phyloP scores from a whole-genome alignment of 2,797 vertebrate species.

The Martes flavigula region DNA sequence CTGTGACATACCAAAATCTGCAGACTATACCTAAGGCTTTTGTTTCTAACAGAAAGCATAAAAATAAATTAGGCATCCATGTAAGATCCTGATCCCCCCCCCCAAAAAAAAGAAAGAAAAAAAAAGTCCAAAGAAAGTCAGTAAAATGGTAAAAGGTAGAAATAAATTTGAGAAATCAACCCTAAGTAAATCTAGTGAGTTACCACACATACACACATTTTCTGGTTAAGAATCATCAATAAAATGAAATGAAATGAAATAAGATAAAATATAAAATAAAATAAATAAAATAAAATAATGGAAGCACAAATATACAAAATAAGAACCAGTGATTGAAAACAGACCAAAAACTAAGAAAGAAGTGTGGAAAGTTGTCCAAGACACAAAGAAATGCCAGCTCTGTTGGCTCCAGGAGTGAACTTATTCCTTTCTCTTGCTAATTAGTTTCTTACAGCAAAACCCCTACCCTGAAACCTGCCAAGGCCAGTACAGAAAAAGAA shows the following conservation, averaged over 20 bases:
- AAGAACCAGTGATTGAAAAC: not conserved
- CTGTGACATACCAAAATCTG: not conserved
- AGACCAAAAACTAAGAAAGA: not conserved
- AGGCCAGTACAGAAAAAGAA: not conserved
- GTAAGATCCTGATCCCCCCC: not conserved
- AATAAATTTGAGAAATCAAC: not conserved
- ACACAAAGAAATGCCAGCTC: not conserved
- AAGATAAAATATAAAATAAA: too few species aligned
- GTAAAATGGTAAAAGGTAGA: not conserved
- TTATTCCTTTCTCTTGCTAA: not conserved
- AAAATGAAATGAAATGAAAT: not conserved
- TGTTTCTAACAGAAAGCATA: not conserved
- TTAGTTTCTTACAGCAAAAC: constrained; percentile 22
- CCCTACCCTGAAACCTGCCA: not conserved
- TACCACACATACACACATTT: not conserved
- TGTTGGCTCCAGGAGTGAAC: not conserved
- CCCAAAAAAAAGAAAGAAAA: not conserved
- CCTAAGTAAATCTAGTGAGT: not conserved
- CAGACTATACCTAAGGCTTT: not conserved
- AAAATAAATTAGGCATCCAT: not conserved
- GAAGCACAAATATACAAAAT: not conserved
- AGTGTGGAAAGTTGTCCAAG: not conserved
- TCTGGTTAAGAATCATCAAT: not conserved
- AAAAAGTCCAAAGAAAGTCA: not conserved
- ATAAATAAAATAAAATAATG: not conserved